Evolutionary conservation across 2,113 vertebrate genomes (phyloP), one percentile per base, ranked within the genome.

Genomic region (Oxyruncus cristatus): DNA sequence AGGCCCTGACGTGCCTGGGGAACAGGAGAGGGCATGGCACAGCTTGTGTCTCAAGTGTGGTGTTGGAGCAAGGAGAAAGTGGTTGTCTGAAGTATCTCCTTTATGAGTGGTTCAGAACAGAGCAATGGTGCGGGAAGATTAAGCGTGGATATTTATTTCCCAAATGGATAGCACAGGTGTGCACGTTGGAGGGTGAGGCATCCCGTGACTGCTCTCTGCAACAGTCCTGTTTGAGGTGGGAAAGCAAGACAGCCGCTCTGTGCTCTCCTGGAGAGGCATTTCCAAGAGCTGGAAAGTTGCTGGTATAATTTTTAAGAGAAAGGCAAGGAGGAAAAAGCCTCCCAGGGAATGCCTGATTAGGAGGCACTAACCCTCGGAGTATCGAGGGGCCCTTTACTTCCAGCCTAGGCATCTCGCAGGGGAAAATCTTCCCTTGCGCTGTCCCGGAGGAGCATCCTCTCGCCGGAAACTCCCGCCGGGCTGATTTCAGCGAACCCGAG

Each of bases 11-110:
- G 5, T 16, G 32, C 66, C 73, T 5, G 47, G 19, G 13, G 14
- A 75, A 19, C 13, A 37, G 76, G 7, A 71, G 44, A 42, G n/a
- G 47, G 14, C 47, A 66, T 0, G 1, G 41, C 52, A 39, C 1
- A 5, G 75, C 50, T 49, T 14, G 27, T 17, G 27, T 13, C 1
- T 2, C 46, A 4, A 49, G 32, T 1, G 2, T 0, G 1, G 26
- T 46, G 33, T 22, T 1, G 1, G 74, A 75, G 53, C 66, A 41
- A 41, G 81, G 70, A 72, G 35, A 56, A 49, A 46, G 75, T 5
- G 2, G 16, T 19, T 39, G 30, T 35, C 47, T 26, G 27, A 74
- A 63, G 70, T 4, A 20, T 26, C 47, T 85, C 32, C 12, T 63
- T 74, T 26, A 41, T 0, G 21, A 61, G 56, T 0, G 3, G 27